Evolutionary conservation across 1,140 invertebrate genomes (phyloP), one percentile per base, ranked within the genome.

Genomic region (Eupeodes corollae): DNA sequence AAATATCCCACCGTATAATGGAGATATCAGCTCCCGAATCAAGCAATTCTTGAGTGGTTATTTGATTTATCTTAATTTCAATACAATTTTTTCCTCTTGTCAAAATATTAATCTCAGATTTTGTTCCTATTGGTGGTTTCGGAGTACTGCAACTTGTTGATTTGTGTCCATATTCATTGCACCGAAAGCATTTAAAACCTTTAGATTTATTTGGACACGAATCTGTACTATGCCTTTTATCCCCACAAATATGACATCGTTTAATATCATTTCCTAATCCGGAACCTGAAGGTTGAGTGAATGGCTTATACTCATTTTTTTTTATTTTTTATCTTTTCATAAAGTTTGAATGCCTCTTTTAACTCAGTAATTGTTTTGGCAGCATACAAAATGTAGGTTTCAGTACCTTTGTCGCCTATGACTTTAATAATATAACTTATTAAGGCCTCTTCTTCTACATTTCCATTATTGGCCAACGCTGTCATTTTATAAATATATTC

Each of bases 401-500:
- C 44, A 30, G 16, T 16, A 16, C 26, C 44, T 9, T 11, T 15
- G 16, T 46, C 43, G n/a, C 33, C 11, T 13, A 50, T 41, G 14
- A 37, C 48, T 9, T 45, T 42, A 13, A 46, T 50, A 1, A 42
- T 32, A 26, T 46, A 50, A 26, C 44, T 14, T 11, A 40, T 44
- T 8, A 44, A 6, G 43, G 47, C 41, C 10, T 19, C 30, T 1
- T 37, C 33, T 30, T 48, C 33, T 15, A 48, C 18, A 21, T 35
- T 15, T 9, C 47, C 41, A 16, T 41, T 18, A 19, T 40, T 42
- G 15, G 40, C 41, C 12, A 46, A 12, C 13, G 42, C 40, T 15
- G 34, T 50, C 49, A 45, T 50, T 12, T 42, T 19, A 14, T 39
- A 49, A 49, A 40, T 44, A 44, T 49, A 49, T 40, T 49, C 47